These are phyloP conservation scores for Suricata suricatta DNA, from an alignment of 2,113 vertebrate genomes.

Conservation along the genomic window DNA sequence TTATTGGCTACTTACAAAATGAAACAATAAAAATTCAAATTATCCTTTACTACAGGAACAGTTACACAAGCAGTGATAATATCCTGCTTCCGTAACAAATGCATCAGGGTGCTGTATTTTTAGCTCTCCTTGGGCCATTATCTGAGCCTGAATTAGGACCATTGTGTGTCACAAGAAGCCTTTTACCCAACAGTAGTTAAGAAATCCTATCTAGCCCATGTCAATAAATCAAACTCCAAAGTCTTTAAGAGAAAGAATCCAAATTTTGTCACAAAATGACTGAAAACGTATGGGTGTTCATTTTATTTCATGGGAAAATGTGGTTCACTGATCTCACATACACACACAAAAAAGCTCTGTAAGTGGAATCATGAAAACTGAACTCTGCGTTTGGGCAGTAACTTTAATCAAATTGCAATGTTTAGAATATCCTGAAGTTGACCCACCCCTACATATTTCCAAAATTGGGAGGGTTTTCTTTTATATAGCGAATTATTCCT, in stretches of 20 bases:
- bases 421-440: not conserved
- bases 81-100: constrained; percentile 25
- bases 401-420: constrained; percentile 16
- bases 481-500: not conserved
- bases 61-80: constrained; percentile 45
- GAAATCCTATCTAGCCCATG: constrained; percentile 61
- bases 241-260: not conserved
- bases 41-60: constrained; percentile 26
- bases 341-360: not conserved
- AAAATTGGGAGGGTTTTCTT: not conserved
- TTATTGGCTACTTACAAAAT: constrained; percentile 45
- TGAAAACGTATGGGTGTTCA: not conserved
- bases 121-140: not conserved
- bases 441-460: not conserved
- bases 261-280: constrained; percentile 44
- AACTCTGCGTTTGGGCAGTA: not conserved
- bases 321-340: not conserved
- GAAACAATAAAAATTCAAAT: constrained; percentile 59
- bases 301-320: not conserved
- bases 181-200: not conserved
- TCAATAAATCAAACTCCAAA: constrained; percentile 43
- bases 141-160: constrained; percentile 21
- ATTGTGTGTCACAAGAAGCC: not conserved
- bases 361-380: not conserved
- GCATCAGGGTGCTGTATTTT: not conserved